A percentile compares a stretch with the other conserved stretches of the same genome.
Evolutionary conservation across 2,113 vertebrate genomes (phyloP).

Genomic region (Rhodinocichla rosea): DNA sequence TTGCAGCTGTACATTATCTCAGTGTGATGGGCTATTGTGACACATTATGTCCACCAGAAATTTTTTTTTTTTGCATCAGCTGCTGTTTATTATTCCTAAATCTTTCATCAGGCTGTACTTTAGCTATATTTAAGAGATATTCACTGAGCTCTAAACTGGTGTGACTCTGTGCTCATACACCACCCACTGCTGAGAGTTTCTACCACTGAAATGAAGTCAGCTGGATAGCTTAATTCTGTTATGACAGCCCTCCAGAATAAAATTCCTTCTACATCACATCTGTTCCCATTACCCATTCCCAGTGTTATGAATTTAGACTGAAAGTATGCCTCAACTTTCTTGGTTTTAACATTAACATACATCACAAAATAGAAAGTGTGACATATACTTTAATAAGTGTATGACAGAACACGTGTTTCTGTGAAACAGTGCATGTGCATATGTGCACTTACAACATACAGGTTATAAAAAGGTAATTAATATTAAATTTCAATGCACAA

Average conservation of each 20-base stretch:
- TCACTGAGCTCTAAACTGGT: background rate
- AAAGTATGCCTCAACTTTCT: background rate
- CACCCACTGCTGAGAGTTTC: constrained; percentile 25
- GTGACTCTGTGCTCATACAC: constrained; percentile 4
- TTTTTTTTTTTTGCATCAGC: background rate
- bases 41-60: background rate
- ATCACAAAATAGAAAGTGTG: background rate
- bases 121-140: constrained; percentile 20
- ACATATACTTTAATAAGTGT: background rate
- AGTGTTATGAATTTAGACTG: background rate
- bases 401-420: background rate
- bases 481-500: background rate
- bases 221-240: constrained; percentile 31
- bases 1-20: constrained; percentile 15
- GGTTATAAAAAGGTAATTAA: background rate
- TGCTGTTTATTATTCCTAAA: constrained; percentile 9
- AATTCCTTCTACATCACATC: constrained; percentile 30
- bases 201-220: constrained; percentile 16
- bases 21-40: background rate
- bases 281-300: background rate
- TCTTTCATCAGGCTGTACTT: background rate
- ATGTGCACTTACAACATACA: background rate
- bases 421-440: background rate
- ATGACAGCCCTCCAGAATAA: constrained; percentile 4
- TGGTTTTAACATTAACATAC: background rate